These are phyloP conservation scores for Mus spicilegus DNA, from an alignment of 2,113 vertebrate genomes.

Conservation along the genomic window DNA sequence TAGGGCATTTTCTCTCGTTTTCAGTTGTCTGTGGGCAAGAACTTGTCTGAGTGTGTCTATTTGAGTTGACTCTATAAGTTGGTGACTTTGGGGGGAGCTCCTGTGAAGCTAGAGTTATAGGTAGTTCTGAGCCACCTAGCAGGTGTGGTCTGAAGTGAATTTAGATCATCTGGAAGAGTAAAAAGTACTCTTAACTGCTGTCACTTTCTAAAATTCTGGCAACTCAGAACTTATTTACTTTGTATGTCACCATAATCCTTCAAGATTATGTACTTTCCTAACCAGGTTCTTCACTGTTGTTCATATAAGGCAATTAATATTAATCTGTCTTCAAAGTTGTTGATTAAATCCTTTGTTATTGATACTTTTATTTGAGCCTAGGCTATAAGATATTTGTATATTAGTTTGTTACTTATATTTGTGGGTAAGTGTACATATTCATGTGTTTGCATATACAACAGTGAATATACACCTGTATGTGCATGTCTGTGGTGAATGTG, in stretches of 20 bases:
- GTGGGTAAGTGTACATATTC: not conserved
- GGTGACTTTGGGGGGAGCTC: not conserved
- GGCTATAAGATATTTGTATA: not conserved
- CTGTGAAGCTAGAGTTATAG: not conserved
- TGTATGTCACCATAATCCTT: not conserved
- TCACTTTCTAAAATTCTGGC: not conserved
- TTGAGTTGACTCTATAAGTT: not conserved
- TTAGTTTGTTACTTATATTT: not conserved
- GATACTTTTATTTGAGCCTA: not conserved
- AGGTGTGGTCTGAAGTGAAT: not conserved
- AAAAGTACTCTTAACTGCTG: not conserved
- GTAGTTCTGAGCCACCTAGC: not conserved
- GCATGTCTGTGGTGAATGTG: not conserved
- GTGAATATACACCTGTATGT: too few species aligned
- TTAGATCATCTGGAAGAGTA: not conserved
- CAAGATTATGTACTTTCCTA: not conserved
- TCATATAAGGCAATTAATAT: not conserved
- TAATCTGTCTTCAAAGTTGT: not conserved
- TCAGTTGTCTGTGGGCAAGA: not conserved
- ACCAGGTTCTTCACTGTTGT: not conserved
- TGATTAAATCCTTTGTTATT: not conserved
- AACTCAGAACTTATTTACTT: not conserved
- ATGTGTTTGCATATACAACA: too few species aligned
- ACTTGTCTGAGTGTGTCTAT: not conserved
- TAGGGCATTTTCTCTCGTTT: not conserved